Evolutionary conservation across 2,888 invertebrate species (phyloP), one percentile per base, ranked within the genome.

Genomic region (Drosophila ustulata): DNA sequence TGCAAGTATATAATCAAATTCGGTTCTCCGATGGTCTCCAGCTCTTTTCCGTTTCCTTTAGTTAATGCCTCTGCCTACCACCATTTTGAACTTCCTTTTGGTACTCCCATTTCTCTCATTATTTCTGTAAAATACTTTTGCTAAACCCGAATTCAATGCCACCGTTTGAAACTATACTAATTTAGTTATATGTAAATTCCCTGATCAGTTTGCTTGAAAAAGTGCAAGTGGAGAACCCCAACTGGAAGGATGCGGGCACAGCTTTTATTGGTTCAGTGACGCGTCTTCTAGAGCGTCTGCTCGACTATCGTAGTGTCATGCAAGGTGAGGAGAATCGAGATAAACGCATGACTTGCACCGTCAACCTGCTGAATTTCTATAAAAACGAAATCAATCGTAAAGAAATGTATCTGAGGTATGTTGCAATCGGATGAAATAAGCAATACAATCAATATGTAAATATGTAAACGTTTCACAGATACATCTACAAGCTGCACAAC

Each of bases 341-440:
- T 91, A 98, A 98, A 91, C 94, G 98, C 68, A 98, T 98, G 98
- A 97, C 98, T 0, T 98, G 98, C 91, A 98, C 98, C 3, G 98
- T 98, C 62, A 98, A 98, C 92, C 93, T 99, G 75, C 93, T 98
- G 91, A 98, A 98, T 90, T 99, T 98, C 92, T 98, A 98, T 93
- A 98, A 98, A 92, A 97, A 97, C 91, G 98, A 98, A 93, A 97
- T 98, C 78, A 97, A 98, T 89, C 94, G 98, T 26, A 97, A 98
- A 88, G 98, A 98, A 92, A 98, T 98, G 97, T 99, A 98, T 92
- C 93, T 98, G 53, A 95, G 95, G 85, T 92, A 53, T 28, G 78
- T 52, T 39, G 4, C 0, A 18, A 8, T 11, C 8, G 3, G 2
- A 18, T 18, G 1, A 18, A 18, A 18, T 1, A 7, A n/a, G 37